Base-by-base conservation (phyloP, 2,797 vertebrate genomes). In the Crenuchus spilurus region DNA sequence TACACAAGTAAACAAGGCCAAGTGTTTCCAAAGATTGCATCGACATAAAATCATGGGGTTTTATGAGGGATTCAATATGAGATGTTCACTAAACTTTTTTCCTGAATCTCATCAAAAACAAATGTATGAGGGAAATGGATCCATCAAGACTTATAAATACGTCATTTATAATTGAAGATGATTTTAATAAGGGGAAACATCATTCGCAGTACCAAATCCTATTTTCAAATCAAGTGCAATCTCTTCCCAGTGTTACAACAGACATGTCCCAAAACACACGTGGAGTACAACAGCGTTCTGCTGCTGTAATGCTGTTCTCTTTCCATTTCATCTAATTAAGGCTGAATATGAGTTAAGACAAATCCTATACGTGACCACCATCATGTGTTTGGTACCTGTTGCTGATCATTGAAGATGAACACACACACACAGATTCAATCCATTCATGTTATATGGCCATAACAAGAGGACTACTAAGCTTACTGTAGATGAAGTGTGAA, bases 11-110 rank as follows among this genome's bases (percentile, higher is more conserved):
- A 78, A 80, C 68, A 82, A 72, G 75, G 75, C 63, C 71, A 75
- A 76, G 61, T 68, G 76, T 76, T 80, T 80, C 77, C 65, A 75
- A 65, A 58, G 65, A 80, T 70, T 58, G 72, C 75, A 78, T 69
- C 60, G 60, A 69, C 77, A 72, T 72, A 64, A 70, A 83, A 69
- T n/a, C n/a, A 75, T 71, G 18, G 33, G 33, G 57, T 8, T 39
- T 39, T 37, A 22, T 11, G 11, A 35, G 55, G 16, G 31, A 58
- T 35, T 72, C 39, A 42, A n/a, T 7, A 16, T 8, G 13, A 22
- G 10, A 51, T 3, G 8, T 51, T 26, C 48, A 2, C 48, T 22
- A 26, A 26, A 51, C 6, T 10, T 10, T 37, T 10, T 37, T 37
- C 35, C 35, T 37, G 35, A 37, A 37, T 37, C 35, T n/a, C n/a